Evolutionary conservation across 2,113 vertebrate species (phyloP), one percentile per base, ranked within the genome.

Genomic region (Mastomys coucha): DNA sequence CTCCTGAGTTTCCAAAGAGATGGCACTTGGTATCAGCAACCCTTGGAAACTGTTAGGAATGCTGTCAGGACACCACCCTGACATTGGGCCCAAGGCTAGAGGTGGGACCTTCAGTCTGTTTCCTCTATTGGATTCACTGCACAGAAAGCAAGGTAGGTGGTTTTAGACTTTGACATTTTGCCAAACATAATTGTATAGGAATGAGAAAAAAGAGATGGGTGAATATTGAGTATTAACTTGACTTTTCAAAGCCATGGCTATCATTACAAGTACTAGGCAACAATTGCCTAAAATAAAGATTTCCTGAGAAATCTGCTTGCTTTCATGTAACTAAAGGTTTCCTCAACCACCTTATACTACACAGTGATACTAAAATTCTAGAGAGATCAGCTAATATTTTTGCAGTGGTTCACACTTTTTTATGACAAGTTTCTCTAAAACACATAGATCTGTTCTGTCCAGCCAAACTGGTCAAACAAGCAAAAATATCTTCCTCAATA

Each of bases 401-500:
- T 96, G 73, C 65, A 91, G 94, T 82, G 28, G 12, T 39, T 91
- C 26, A 73, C n/a, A 39, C 1, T 80, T 39, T 95, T 36, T 96
- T 69, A 51, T 91, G 51, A 72, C 19, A 31, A 39, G 16, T 56
- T 67, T 76, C 89, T 69, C 77, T 53, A 95, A 96, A 88, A 36
- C 78, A 89, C 60, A 85, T 76, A 49, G 81, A 96, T 91, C 51
- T 84, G 22, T 95, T 97, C 96, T 97, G 96, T 88, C 85, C 96
- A 42, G 92, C 31, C 86, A 17, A 14, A 86, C 85, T 93, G 53
- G 92, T 86, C 76, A 85, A 92, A 94, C 2, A 10, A 87, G 89
- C 53, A 90, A 91, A 91, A 67, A 88, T 90, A 72, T 88, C 72
- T 26, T 75, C 94, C 82, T 98, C 80, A 82, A 73, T 91, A 92